Base-by-base conservation (phyloP, 2,113 vertebrate species). In the Bombycilla garrulus region DNA sequence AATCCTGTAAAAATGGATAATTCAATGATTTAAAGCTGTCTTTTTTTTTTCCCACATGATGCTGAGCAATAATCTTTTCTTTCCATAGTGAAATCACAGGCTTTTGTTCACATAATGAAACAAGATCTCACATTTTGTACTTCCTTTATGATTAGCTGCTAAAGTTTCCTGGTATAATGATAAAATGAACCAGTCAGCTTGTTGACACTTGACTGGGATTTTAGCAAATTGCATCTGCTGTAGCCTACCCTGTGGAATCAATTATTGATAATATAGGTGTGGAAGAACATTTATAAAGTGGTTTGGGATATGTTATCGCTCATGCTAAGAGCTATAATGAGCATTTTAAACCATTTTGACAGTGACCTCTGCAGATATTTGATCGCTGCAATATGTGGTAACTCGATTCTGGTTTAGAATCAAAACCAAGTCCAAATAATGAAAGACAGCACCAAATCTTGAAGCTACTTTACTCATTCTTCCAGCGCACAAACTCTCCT, bases 191-290 rank as follows among this genome's bases (percentile, higher is more conserved):
- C 80, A 86, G 69, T 92, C 93, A 95, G 86, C 73, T 86, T 95
- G 93, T 91, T 96, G 95, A 96, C 82, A 96, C 77, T 92, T 97
- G 85, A 79, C 82, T 96, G 67, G 81, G 77, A 80, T 85, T 86
- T 95, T 64, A 94, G 91, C 89, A 96, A 96, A 97, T 92, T 94
- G 35, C 73, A 76, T 89, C 79, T 93, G 71, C 73, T 76, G 79
- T 87, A 90, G 78, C 50, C 67, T 85, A 51, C 71, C 58, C 84
- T 56, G 40, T 82, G 50, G 73, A 95, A 96, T 96, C 90, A 92
- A 92, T 93, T 95, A 96, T 95, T 96, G 94, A 93, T 95, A 94
- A 88, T 69, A 92, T 69, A 94, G 78, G 86, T 96, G 82, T 89
- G 82, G 74, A 33, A 81, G 73, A 95, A 93, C 50, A 71, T 81